phyloP scores from a whole-genome alignment of 2,113 vertebrate species.

The cat (Felis catus) region DNA sequence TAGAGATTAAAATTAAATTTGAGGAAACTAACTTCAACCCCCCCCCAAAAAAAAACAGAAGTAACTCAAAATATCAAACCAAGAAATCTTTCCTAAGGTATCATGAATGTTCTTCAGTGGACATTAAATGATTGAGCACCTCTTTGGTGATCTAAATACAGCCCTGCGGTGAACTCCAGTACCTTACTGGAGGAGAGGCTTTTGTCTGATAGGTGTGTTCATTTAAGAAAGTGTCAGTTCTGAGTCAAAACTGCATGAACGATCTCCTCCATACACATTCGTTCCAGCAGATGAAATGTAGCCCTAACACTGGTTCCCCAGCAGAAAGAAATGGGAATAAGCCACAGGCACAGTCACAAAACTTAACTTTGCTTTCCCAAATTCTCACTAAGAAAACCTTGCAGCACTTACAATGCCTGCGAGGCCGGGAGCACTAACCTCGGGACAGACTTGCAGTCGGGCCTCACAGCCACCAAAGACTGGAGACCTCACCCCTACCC shows the following conservation, averaged over 20 bases:
- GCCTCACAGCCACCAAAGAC: not conserved
- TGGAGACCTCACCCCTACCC: not conserved
- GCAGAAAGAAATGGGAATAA: constrained; percentile 35
- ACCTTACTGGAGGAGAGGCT: not conserved
- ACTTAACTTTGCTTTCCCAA: not conserved
- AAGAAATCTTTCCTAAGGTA: not conserved
- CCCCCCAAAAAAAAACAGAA: not conserved
- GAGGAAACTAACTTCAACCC: not conserved
- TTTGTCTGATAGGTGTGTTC: not conserved
- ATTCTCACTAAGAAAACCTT: constrained; percentile 10
- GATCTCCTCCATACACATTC: not conserved
- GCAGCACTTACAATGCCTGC: not conserved
- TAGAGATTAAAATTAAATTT: not conserved
- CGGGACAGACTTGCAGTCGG: not conserved
- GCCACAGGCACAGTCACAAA: not conserved
- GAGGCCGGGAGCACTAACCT: not conserved
- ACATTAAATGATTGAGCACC: not conserved
- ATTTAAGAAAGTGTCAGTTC: not conserved
- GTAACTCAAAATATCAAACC: not conserved
- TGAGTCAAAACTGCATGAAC: not conserved
- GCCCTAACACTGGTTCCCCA: not conserved
- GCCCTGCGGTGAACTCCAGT: not conserved
- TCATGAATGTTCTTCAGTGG: not conserved
- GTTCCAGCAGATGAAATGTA: not conserved
- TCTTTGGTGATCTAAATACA: not conserved